These are phyloP conservation scores for Cygnus atratus DNA, from an alignment of 2,113 vertebrate genomes.

Conservation along the genomic window DNA sequence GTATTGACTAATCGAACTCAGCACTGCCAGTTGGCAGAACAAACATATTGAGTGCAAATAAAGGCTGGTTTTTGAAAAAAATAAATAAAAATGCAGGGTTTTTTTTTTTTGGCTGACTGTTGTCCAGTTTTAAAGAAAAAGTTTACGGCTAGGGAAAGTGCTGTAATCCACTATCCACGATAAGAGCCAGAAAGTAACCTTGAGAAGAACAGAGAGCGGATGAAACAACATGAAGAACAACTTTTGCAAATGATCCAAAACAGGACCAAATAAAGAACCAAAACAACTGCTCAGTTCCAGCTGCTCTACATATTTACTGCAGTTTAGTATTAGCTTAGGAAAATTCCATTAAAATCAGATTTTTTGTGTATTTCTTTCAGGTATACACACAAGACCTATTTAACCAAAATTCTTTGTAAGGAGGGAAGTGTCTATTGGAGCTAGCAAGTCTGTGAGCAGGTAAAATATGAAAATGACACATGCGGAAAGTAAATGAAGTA, in stretches of 20 bases:
- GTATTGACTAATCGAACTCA: not conserved
- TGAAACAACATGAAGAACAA: not conserved
- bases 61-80: not conserved
- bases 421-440: not conserved
- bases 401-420: not conserved
- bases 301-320: not conserved
- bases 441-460: not conserved
- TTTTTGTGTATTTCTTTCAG: not conserved
- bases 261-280: constrained; percentile 18
- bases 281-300: constrained; percentile 10
- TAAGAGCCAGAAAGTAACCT: constrained; percentile 15
- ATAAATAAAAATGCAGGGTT: not conserved
- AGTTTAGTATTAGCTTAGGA: not conserved
- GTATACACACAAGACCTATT: not conserved
- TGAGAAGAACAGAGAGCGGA: not conserved
- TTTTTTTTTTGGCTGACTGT: not conserved
- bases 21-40: not conserved
- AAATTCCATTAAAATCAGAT: not conserved
- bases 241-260: not conserved
- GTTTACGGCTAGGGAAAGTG: not conserved
- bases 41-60: not conserved
- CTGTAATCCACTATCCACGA: not conserved
- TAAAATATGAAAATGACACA: not conserved
- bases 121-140: not conserved
- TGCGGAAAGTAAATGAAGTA: not conserved